These are phyloP conservation scores for Philereme vetulata DNA, from an alignment of 2,888 invertebrate genomes.

Conservation along the genomic window DNA sequence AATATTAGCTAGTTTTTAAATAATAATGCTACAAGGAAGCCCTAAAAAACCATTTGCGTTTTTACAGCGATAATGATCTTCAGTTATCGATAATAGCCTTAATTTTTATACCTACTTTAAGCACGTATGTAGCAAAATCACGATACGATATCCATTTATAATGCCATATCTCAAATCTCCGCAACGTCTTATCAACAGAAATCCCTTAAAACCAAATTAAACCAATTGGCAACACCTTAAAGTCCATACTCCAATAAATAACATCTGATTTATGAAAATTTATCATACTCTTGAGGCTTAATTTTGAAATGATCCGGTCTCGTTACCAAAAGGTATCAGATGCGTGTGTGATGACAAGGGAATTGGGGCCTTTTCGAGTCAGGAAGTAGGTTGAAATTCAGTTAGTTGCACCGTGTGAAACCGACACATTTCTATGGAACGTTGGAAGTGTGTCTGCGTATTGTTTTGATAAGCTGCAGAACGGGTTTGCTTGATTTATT, in stretches of 20 bases:
- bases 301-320: slow-evolving; percentile 76
- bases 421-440: slow-evolving; percentile 40
- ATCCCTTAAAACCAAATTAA: slow-evolving; percentile 69
- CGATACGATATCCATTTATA: slow-evolving; percentile 72
- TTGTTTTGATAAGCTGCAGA: slow-evolving; percentile 84
- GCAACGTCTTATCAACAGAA: slow-evolving; percentile 62
- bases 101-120: slow-evolving; percentile 54
- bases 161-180: slow-evolving; percentile 53
- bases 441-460: slow-evolving; percentile 81
- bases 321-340: slow-evolving; percentile 54
- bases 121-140: slow-evolving; percentile 55
- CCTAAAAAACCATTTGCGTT: background rate
- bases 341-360: slow-evolving; percentile 47
- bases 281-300: slow-evolving; percentile 82
- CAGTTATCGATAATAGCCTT: slow-evolving; percentile 50
- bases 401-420: slow-evolving; percentile 18
- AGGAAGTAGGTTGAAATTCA: slow-evolving; percentile 55
- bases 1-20: background rate
- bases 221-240: slow-evolving; percentile 78
- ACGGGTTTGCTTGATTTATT: slow-evolving; percentile 83
- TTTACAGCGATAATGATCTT: slow-evolving; percentile 45
- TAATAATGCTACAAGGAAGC: slow-evolving; percentile 5
- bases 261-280: slow-evolving; percentile 82
- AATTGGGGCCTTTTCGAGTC: slow-evolving; percentile 61
- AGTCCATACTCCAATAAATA: slow-evolving; percentile 82